Conservation (phyloP, 2,113 vertebrate species). For the Tragulus kanchil region DNA sequence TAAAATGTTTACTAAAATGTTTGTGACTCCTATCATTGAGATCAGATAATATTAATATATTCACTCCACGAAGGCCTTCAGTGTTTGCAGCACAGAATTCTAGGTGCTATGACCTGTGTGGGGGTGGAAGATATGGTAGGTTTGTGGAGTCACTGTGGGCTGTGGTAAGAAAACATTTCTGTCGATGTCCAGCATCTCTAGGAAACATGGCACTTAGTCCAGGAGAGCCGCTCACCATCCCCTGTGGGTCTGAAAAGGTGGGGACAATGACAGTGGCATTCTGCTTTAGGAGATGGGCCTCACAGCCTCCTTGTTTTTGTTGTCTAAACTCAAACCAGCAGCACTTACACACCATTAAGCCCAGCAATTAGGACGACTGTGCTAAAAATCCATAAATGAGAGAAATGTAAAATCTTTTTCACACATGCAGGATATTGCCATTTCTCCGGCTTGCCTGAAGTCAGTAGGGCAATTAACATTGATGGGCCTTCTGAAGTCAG, state of each 20-base stretch:
- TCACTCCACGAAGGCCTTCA: not conserved
- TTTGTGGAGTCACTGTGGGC: not conserved
- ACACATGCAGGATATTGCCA: not conserved
- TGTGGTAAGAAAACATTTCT: not conserved
- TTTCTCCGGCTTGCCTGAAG: not conserved
- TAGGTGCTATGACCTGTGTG: too few species aligned
- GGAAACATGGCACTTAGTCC: too few species aligned
- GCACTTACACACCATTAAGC: not conserved
- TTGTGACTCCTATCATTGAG: not conserved
- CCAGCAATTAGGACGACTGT: not conserved
- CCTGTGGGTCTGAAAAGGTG: rapidly evolving
- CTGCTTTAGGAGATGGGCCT: too few species aligned
- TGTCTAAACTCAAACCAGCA: not conserved
- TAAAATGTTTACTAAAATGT: not conserved
- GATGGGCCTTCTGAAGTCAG: not conserved
- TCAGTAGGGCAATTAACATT: not conserved
- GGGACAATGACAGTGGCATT: not conserved
- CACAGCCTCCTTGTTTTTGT: not conserved
- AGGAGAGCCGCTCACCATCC: not conserved
- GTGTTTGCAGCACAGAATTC: not conserved
- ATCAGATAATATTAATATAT: not conserved
- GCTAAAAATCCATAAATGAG: not conserved
- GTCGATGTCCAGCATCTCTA: too few species aligned
- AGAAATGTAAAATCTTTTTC: not conserved
- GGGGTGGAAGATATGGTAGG: too few species aligned